Percentiles rank a stretch among this genome's conserved stretches.
Evolutionary conservation across 2,888 invertebrate species (phyloP).

Genomic region (Pelosia muscerda): DNA sequence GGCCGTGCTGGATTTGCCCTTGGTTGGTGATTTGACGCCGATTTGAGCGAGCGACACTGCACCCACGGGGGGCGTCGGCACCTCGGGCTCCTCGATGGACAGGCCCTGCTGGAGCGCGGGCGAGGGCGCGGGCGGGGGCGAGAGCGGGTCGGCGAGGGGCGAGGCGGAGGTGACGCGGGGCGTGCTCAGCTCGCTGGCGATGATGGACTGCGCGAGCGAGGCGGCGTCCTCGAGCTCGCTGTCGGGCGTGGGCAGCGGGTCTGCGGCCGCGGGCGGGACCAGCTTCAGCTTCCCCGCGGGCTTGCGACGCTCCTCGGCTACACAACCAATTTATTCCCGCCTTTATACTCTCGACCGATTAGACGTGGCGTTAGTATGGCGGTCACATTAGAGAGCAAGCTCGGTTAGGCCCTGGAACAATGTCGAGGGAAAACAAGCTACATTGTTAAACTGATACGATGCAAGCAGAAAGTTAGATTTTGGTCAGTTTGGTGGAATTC

Average conservation of each 20-base stretch:
- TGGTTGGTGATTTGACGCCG: slow-evolving; percentile 71
- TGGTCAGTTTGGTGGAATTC: slow-evolving; percentile 70
- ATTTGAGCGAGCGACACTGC: slow-evolving; percentile 85
- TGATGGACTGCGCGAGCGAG: slow-evolving; percentile 80
- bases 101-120: slow-evolving; percentile 53
- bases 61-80: slow-evolving; percentile 83
- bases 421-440: slow-evolving; percentile 85
- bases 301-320: slow-evolving; percentile 85
- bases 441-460: slow-evolving; percentile 82
- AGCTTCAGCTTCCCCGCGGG: slow-evolving; percentile 80
- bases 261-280: slow-evolving; percentile 72
- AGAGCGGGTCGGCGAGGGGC: slow-evolving; percentile 56
- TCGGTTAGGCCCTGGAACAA: slow-evolving; percentile 88
- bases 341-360: slow-evolving; percentile 83
- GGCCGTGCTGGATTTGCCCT: slow-evolving; percentile 72
- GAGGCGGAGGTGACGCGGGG: slow-evolving; percentile 69
- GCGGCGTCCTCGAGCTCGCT: slow-evolving; percentile 84
- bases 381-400: slow-evolving; percentile 87
- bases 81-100: slow-evolving; percentile 70
- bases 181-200: slow-evolving; percentile 78
- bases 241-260: slow-evolving; percentile 82
- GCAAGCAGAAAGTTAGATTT: slow-evolving; percentile 81
- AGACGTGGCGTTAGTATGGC: slow-evolving; percentile 86
- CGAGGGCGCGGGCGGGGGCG: slow-evolving; percentile 53
- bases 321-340: slow-evolving; percentile 82